Evolutionary conservation across 2,888 invertebrate genomes (phyloP).

Genomic region (Iselma pallidipennis): DNA sequence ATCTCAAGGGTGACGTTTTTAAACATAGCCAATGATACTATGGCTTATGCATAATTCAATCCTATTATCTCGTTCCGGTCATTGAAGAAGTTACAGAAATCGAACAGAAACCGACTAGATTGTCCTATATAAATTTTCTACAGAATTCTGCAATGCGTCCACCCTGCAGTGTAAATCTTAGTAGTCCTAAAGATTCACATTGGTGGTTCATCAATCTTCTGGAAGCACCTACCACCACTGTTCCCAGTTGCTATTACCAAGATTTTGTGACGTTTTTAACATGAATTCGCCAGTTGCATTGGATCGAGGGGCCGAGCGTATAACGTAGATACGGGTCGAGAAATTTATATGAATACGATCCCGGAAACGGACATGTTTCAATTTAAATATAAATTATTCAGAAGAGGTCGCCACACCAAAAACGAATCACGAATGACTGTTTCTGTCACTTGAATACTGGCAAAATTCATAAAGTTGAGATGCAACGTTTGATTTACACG

Average conservation of each 20-base stretch:
- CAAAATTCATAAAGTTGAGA: slow-evolving; percentile 7
- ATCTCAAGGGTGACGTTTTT: too few relatives aligned
- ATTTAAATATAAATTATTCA: slow-evolving; percentile 33
- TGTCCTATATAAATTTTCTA: slow-evolving; percentile 7
- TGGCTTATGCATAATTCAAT: not conserved
- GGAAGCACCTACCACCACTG: too few relatives aligned
- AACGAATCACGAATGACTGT: not conserved
- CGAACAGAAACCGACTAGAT: not conserved
- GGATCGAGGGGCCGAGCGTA: slow-evolving; percentile 10
- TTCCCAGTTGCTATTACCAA: slow-evolving; percentile 4
- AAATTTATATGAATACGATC: slow-evolving; percentile 18
- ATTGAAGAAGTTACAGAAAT: slow-evolving; percentile 1
- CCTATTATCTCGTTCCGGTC: not conserved
- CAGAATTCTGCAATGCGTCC: slow-evolving; percentile 37
- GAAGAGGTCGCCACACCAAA: slow-evolving; percentile 9
- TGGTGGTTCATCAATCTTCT: slow-evolving; percentile 39
- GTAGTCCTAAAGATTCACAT: slow-evolving; percentile 29
- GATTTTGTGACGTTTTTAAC: slow-evolving; percentile 12
- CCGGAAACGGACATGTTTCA: slow-evolving; percentile 29
- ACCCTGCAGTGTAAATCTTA: slow-evolving; percentile 37
- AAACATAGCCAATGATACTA: too few relatives aligned
- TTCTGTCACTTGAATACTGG: not conserved
- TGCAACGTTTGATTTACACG: slow-evolving; percentile 24
- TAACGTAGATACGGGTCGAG: slow-evolving; percentile 17
- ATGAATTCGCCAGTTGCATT: slow-evolving; percentile 16